Percentiles rank a stretch among this genome's conserved stretches.
phyloP scores from a whole-genome alignment of 2,888 invertebrate genomes.

The Standfussiana lucernea region DNA sequence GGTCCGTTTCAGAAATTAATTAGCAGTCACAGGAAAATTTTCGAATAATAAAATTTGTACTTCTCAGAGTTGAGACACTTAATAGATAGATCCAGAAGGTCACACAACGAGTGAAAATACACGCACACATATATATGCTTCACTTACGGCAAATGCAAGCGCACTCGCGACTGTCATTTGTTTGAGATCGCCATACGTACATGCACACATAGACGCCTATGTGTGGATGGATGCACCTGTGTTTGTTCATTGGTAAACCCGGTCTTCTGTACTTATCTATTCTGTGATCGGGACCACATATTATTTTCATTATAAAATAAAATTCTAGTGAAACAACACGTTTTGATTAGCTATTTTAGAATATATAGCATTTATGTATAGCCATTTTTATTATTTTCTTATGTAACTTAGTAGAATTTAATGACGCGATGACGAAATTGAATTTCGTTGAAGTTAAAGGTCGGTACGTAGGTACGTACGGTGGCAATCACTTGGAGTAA shows the following conservation, averaged over 20 bases:
- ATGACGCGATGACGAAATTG: constrained; percentile 33
- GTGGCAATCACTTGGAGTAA: constrained; percentile 6
- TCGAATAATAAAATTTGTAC: constrained; percentile 34
- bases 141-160: no score
- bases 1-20: constrained; percentile 47
- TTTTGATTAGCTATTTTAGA: constrained; percentile 58
- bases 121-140: neutral
- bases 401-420: constrained; percentile 30
- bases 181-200: neutral
- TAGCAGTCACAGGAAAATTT: constrained; percentile 39
- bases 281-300: neutral
- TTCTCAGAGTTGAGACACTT: constrained; percentile 1
- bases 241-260: neutral
- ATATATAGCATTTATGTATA: no score
- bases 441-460: constrained; percentile 38
- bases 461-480: constrained; percentile 8
- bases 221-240: no score
- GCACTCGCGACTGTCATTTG: neutral
- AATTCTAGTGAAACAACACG: constrained; percentile 13
- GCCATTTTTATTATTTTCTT: no score
- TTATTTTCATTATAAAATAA: constrained; percentile 48
- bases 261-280: neutral
- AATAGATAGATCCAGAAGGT: neutral
- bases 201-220: neutral
- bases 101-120: neutral